A percentile compares a stretch with the other conserved stretches of the same genome.
phyloP scores from a whole-genome alignment of 2,113 vertebrate genomes.

The Petrocephalus microphthalmus region DNA sequence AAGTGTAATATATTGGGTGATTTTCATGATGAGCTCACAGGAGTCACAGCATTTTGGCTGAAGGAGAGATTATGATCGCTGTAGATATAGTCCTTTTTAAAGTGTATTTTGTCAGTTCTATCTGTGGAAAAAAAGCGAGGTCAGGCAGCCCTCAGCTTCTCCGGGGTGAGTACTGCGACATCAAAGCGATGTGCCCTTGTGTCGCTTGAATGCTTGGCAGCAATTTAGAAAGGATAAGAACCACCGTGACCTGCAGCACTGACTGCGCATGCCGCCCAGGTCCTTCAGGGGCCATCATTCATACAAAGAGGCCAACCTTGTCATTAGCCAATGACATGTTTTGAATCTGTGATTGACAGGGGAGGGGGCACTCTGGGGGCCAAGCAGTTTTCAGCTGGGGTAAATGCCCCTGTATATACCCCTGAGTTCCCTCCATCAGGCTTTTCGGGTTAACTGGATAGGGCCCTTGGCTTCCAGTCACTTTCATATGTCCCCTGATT shows the following conservation, averaged over 20 bases:
- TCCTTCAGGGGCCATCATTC: neutral
- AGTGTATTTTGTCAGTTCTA: neutral
- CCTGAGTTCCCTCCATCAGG: neutral
- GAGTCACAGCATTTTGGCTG: neutral
- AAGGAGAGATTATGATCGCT: neutral
- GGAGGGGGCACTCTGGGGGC: neutral
- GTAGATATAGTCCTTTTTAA: neutral
- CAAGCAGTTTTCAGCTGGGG: neutral
- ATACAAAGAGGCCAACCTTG: neutral
- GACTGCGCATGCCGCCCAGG: neutral
- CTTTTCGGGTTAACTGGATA: neutral
- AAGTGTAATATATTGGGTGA: neutral
- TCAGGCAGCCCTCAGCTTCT: neutral
- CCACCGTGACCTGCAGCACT: neutral
- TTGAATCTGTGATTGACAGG: neutral
- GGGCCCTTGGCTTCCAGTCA: neutral
- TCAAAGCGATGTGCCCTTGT: neutral
- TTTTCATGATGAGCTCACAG: neutral
- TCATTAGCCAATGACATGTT: neutral
- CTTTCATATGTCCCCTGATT: neutral
- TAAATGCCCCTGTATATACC: neutral
- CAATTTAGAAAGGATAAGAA: conserved; percentile 3
- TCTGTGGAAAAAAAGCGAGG: neutral
- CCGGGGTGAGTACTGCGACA: neutral
- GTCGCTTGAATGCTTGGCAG: conserved; percentile 8